Percentiles rank a stretch among this genome's conserved stretches.
Conservation (phyloP, 2,888 invertebrate genomes). For the Biston stratarius region DNA sequence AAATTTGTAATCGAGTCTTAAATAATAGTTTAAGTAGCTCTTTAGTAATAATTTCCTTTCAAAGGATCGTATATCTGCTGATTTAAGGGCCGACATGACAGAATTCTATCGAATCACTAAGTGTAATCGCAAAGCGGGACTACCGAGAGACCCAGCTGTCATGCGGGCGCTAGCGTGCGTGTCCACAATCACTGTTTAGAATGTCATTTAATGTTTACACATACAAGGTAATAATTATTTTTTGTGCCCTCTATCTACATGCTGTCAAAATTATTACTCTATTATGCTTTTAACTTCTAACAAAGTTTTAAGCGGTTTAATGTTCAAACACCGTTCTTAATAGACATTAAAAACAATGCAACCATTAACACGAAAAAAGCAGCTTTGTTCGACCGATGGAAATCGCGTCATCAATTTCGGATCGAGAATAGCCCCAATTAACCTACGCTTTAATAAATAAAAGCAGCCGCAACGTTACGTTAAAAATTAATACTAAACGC, state of each 20-base stretch:
- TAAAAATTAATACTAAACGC: constrained; percentile 79
- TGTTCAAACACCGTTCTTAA: constrained; percentile 29
- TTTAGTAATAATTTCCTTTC: constrained; percentile 35
- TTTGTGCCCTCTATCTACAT: constrained; percentile 63
- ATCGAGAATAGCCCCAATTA: constrained; percentile 52
- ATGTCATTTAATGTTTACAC: constrained; percentile 74
- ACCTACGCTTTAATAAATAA: constrained; percentile 60
- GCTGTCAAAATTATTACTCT: constrained; percentile 67
- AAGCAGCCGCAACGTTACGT: constrained; percentile 69
- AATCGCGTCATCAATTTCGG: constrained; percentile 39
- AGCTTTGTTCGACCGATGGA: constrained; percentile 37
- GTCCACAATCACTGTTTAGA: constrained; percentile 72
- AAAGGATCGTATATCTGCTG: constrained; percentile 50
- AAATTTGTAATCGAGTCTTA: constrained; percentile 12
- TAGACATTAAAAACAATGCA: constrained; percentile 35
- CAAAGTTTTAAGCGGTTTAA: constrained; percentile 42
- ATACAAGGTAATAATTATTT: constrained; percentile 73
- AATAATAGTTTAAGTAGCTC: constrained; percentile 20
- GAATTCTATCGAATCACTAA: constrained; percentile 63
- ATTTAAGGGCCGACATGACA: constrained; percentile 57
- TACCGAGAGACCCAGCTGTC: constrained; percentile 62
- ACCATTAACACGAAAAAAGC: constrained; percentile 36
- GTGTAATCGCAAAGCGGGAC: constrained; percentile 62
- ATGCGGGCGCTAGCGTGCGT: constrained; percentile 65
- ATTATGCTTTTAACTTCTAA: constrained; percentile 61